A percentile compares a stretch with the other conserved stretches of the same genome.
phyloP scores from a whole-genome alignment of 2,888 invertebrate genomes.

The Lomographa bimaculata region DNA sequence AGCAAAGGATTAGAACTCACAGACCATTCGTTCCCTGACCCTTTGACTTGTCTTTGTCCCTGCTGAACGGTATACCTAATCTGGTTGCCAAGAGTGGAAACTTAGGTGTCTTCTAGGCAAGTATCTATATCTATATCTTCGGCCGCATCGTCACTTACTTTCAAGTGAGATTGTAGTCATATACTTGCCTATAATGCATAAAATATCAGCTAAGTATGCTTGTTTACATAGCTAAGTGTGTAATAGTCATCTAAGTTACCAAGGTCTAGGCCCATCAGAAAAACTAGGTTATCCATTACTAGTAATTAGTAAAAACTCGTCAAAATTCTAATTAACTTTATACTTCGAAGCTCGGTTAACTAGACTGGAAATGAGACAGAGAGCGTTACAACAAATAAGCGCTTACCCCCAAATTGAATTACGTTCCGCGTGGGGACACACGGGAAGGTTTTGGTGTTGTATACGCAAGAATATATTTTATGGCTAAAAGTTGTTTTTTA shows the following conservation, averaged over 20 bases:
- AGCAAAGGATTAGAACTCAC: too few species aligned
- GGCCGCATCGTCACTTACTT: not conserved
- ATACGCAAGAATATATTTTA: constrained; percentile 14
- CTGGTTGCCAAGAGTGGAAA: too few species aligned
- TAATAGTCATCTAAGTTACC: not conserved
- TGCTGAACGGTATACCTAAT: too few species aligned
- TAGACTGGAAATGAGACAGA: constrained; percentile 61
- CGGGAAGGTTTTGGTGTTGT: constrained; percentile 23
- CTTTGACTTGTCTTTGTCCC: too few species aligned
- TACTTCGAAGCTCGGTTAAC: constrained; percentile 59
- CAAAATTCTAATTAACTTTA: constrained; percentile 60
- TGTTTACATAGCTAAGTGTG: too few species aligned
- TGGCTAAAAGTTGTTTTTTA: too few species aligned
- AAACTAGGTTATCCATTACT: constrained; percentile 24
- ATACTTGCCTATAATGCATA: too few species aligned
- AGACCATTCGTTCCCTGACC: too few species aligned
- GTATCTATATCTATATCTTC: not conserved
- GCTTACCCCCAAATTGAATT: constrained; percentile 72
- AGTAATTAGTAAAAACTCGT: constrained; percentile 11
- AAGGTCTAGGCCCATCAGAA: constrained; percentile 17
- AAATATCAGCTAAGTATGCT: too few species aligned
- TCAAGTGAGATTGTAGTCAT: too few species aligned
- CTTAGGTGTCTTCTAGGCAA: not conserved
- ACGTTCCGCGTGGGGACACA: constrained; percentile 48
- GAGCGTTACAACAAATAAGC: constrained; percentile 67